phyloP scores from a whole-genome alignment of 92 coral and sea anemone species.

The Nematostella vectensis region DNA sequence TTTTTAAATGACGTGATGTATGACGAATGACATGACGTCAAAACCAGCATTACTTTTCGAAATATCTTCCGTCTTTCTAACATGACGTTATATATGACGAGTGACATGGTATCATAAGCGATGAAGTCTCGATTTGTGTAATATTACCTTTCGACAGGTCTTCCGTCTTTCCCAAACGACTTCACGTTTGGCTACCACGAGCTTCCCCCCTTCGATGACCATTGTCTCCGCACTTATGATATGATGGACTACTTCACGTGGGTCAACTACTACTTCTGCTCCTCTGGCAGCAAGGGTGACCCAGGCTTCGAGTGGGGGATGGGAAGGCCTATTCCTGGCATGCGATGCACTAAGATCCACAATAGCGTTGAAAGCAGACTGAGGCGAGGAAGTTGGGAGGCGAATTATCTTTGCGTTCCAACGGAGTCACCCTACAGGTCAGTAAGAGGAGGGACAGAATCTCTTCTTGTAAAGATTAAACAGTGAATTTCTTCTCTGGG shows the following conservation, averaged over 20 bases:
- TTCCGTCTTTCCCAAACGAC: slow-evolving; percentile 78
- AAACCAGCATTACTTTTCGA: no score
- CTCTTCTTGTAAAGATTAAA: no score
- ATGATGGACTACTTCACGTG: slow-evolving; percentile 32
- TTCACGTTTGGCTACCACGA: slow-evolving; percentile 43
- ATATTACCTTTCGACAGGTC: slow-evolving; percentile 61
- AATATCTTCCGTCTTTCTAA: no score
- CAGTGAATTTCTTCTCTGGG: no score
- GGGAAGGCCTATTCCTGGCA: slow-evolving; percentile 17
- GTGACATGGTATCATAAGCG: no score
- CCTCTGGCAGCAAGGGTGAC: slow-evolving; percentile 50
- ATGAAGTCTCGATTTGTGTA: no score
- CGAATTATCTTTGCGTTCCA: slow-evolving; percentile 72
- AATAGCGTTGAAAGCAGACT: slow-evolving; percentile 45
- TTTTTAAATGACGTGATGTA: no score
- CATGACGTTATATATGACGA: no score
- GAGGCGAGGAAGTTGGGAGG: slow-evolving; percentile 50
- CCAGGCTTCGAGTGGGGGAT: slow-evolving; percentile 68
- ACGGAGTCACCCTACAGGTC: slow-evolving; percentile 16
- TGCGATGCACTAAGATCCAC: slow-evolving; percentile 60
- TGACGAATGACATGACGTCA: no score
- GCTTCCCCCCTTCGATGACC: slow-evolving; percentile 22
- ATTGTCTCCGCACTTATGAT: slow-evolving; percentile 65
- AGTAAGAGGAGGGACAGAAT: neutral
- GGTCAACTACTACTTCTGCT: slow-evolving; percentile 61